Base-by-base conservation (phyloP, 1,140 invertebrate species). In the Penaeus indicus region DNA sequence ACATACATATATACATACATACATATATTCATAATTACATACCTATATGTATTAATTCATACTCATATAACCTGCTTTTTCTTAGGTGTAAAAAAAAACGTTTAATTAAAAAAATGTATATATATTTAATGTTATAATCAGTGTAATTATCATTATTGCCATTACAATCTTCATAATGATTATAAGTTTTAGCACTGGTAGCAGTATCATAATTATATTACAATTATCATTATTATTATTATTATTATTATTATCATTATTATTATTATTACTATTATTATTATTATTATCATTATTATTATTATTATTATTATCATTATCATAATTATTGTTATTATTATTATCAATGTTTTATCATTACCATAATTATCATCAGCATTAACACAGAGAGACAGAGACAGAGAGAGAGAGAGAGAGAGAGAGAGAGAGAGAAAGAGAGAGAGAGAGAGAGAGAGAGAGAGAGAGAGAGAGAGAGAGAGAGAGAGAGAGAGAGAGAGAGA, bases 121-220 rank as follows among this genome's bases (percentile, higher is more conserved):
- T n/a, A n/a, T n/a, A n/a, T n/a, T n/a, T n/a, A n/a, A n/a, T n/a
- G n/a, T n/a, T n/a, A n/a, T n/a, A n/a, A n/a, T n/a, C n/a, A n/a
- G n/a, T n/a, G n/a, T n/a, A n/a, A n/a, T n/a, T n/a, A 67, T 79
- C 77, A 67, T 79, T 25, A 79, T 79, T 25, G n/a, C 25, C 77
- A 67, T 79, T 25, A 25, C 25, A 16, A 25, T 79, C 77, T 16
- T 79, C 77, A 25, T 79, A 16, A 25, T 79, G 16, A 25, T 79
- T 25, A 25, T 79, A 16, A 25, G 16, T 25, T 16, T 79, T 25
- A 25, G 16, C 77, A 25, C 25, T 25, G 61, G 16, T 25, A 25
- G 16, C 77, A 25, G 16, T 25, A 25, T 79, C 77, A 25, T 79
- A 16, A 25, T 79, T 25, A 79, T 25, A 79, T 79, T 25, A 79